phyloP scores from a whole-genome alignment of 2,113 vertebrate species.

The Pagrus major region DNA sequence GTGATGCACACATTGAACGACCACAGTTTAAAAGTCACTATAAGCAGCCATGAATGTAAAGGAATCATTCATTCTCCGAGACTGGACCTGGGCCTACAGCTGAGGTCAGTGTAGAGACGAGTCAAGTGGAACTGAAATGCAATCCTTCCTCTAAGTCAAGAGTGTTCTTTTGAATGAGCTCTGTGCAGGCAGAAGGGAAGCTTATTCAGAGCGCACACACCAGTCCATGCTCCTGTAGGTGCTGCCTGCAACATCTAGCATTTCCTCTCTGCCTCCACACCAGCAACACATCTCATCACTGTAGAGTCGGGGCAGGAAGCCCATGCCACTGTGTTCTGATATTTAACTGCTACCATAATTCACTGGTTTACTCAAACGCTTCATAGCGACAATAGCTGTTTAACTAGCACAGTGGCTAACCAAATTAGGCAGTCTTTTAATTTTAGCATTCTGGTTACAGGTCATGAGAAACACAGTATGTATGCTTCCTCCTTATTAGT shows the following conservation, averaged over 20 bases:
- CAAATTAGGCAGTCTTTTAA: neutral
- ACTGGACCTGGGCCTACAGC: constrained; percentile 12
- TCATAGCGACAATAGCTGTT: neutral
- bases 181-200: constrained; percentile 16
- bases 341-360: neutral
- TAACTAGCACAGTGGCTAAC: neutral
- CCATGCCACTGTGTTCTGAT: neutral
- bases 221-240: neutral
- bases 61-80: constrained; percentile 12
- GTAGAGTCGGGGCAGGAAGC: neutral
- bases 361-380: neutral
- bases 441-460: constrained; percentile 10
- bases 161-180: constrained; percentile 40
- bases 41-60: constrained; percentile 16
- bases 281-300: neutral
- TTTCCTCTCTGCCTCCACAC: constrained; percentile 34
- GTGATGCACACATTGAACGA: neutral
- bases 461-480: neutral
- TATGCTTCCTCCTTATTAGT: neutral
- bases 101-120: constrained; percentile 30
- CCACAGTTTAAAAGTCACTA: neutral
- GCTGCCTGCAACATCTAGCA: neutral
- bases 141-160: constrained; percentile 51
- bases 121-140: constrained; percentile 51
- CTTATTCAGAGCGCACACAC: constrained; percentile 28